These are phyloP conservation scores for Callyntrura guangdongensis DNA, from an alignment of 2,888 invertebrate genomes.

Conservation along the genomic window DNA sequence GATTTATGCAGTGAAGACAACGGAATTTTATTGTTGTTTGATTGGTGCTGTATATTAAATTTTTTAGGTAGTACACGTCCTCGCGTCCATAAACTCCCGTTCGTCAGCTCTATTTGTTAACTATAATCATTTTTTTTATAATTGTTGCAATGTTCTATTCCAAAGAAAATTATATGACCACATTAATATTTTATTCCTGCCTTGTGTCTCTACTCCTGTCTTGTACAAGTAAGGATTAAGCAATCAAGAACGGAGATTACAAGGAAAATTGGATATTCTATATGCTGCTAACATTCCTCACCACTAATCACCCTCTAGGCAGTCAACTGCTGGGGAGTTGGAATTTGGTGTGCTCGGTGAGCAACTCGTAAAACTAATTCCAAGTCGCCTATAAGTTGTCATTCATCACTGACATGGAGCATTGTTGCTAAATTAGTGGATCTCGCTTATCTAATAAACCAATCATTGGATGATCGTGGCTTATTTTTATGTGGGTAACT, in stretches of 20 bases:
- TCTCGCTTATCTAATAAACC: constrained; percentile 12
- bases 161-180: background rate
- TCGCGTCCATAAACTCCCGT: background rate
- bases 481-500: constrained; percentile 42
- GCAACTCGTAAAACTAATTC: background rate
- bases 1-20: constrained; percentile 67
- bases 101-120: background rate
- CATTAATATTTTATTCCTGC: too few relatives aligned
- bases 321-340: background rate
- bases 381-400: background rate
- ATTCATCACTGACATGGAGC: background rate
- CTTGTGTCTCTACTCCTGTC: too few relatives aligned
- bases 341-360: background rate
- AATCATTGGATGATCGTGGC: background rate
- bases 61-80: background rate
- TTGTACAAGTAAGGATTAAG: background rate
- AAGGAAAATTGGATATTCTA: constrained; percentile 17
- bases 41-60: constrained; percentile 36
- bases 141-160: background rate
- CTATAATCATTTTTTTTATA: constrained; percentile 6
- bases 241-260: constrained; percentile 27
- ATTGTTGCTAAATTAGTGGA: constrained; percentile 24
- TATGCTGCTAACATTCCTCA: constrained; percentile 33
- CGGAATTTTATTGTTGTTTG: constrained; percentile 51
- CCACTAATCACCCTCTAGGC: background rate